Conservation (phyloP, 2,888 invertebrate species). For the Tyria jacobaeae region DNA sequence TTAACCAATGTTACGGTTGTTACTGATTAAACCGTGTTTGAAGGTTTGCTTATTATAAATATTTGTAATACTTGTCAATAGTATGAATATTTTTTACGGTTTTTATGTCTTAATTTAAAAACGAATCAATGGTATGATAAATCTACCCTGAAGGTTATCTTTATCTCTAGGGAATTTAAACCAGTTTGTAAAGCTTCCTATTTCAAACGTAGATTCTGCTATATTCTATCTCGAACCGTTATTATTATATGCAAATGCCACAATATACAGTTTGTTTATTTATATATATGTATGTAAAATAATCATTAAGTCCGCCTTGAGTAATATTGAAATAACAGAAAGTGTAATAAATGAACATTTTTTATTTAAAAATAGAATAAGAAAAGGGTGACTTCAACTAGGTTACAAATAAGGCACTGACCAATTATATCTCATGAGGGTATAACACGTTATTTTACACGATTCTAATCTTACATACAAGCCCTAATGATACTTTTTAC, state of each 20-base stretch:
- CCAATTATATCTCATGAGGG: neutral
- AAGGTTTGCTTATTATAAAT: slow-evolving; percentile 6
- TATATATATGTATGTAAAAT: too few relatives aligned
- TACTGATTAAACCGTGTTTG: slow-evolving; percentile 25
- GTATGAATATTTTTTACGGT: slow-evolving; percentile 3
- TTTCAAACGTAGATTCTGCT: slow-evolving; percentile 16
- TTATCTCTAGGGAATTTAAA: slow-evolving; percentile 18
- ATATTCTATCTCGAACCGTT: neutral
- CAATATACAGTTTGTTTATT: neutral
- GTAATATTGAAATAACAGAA: too few relatives aligned
- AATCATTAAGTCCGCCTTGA: too few relatives aligned
- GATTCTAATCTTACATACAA: too few relatives aligned
- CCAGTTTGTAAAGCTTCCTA: slow-evolving; percentile 9
- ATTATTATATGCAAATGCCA: neutral
- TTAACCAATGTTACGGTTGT: slow-evolving; percentile 26
- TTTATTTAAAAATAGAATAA: too few relatives aligned
- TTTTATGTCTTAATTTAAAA: slow-evolving; percentile 4
- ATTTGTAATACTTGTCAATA: slow-evolving; percentile 8
- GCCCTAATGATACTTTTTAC: too few relatives aligned
- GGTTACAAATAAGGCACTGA: neutral
- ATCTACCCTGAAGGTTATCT: slow-evolving; percentile 4
- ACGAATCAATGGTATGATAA: slow-evolving; percentile 10
- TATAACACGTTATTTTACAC: too few relatives aligned
- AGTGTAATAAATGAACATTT: too few relatives aligned
- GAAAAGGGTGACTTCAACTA: neutral